Evolutionary conservation across 2,113 vertebrate species (phyloP).

Genomic region (Okapia johnstoni): DNA sequence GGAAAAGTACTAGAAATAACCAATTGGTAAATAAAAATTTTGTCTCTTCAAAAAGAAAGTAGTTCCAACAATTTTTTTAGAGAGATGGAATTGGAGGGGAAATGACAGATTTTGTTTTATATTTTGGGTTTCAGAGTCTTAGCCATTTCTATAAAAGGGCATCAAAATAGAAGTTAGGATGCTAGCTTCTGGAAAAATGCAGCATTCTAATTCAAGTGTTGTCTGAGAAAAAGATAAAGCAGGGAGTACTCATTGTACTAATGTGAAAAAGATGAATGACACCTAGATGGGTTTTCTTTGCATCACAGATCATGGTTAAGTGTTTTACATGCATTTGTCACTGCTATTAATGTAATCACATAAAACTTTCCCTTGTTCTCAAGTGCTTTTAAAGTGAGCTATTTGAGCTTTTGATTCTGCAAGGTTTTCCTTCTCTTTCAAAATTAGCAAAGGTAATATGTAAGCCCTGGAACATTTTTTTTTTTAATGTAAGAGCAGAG

Average conservation of each 20-base stretch:
- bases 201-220: constrained; percentile 41
- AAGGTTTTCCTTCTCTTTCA: constrained; percentile 71
- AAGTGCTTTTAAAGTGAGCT: constrained; percentile 61
- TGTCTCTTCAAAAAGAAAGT: constrained; percentile 15
- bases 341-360: constrained; percentile 72
- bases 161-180: not conserved
- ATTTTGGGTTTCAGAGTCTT: not conserved
- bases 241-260: constrained; percentile 53
- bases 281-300: constrained; percentile 69
- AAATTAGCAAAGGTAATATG: constrained; percentile 63
- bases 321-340: constrained; percentile 68
- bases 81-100: not conserved
- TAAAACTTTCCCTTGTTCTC: constrained; percentile 65
- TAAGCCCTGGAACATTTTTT: constrained; percentile 12
- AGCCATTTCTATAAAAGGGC: constrained; percentile 6
- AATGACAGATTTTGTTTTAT: not conserved
- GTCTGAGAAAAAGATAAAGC: constrained; percentile 34
- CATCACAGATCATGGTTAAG: constrained; percentile 52
- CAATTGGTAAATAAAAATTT: constrained; percentile 31
- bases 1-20: constrained; percentile 16
- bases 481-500: constrained; percentile 52
- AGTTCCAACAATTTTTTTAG: not conserved
- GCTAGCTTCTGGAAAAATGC: constrained; percentile 24
- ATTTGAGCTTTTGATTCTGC: constrained; percentile 56
- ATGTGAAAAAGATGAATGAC: constrained; percentile 58